phyloP scores from a whole-genome alignment of 2,113 vertebrate species.

The Bungarus multicinctus region DNA sequence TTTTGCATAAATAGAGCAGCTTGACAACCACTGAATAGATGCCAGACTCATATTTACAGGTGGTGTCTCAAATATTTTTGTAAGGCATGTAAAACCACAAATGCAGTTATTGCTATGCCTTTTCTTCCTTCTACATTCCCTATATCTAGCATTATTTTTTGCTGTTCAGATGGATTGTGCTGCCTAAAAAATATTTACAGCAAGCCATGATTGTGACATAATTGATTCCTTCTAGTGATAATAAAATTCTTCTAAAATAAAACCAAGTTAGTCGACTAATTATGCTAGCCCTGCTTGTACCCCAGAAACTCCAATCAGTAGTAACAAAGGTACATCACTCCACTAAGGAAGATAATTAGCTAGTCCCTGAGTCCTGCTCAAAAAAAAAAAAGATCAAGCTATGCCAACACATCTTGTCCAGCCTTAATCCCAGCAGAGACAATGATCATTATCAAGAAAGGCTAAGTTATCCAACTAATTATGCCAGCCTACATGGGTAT shows the following conservation, averaged over 20 bases:
- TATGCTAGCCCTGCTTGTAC: neutral
- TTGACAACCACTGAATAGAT: neutral
- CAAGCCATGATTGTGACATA: neutral
- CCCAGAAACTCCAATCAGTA: neutral
- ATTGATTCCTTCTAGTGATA: neutral
- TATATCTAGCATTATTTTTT: neutral
- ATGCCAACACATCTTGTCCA: neutral
- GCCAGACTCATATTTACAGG: neutral
- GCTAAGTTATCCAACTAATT: neutral
- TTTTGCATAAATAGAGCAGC: neutral
- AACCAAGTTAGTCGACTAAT: neutral
- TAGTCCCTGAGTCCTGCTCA: neutral
- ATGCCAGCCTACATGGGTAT: neutral
- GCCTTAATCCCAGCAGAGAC: neutral
- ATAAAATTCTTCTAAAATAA: neutral
- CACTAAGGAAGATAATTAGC: neutral
- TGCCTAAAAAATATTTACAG: neutral
- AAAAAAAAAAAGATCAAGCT: neutral
- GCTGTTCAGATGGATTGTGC: neutral
- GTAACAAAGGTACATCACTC: neutral
- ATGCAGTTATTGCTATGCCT: neutral
- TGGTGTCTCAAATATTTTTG: neutral
- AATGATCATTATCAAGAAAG: neutral
- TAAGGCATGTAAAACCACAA: neutral
- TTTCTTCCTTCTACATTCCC: neutral